A percentile compares a stretch with the other conserved stretches of the same genome.
Evolutionary conservation across 2,888 invertebrate species (phyloP).

Genomic region (Dorcus parallelipipedus): DNA sequence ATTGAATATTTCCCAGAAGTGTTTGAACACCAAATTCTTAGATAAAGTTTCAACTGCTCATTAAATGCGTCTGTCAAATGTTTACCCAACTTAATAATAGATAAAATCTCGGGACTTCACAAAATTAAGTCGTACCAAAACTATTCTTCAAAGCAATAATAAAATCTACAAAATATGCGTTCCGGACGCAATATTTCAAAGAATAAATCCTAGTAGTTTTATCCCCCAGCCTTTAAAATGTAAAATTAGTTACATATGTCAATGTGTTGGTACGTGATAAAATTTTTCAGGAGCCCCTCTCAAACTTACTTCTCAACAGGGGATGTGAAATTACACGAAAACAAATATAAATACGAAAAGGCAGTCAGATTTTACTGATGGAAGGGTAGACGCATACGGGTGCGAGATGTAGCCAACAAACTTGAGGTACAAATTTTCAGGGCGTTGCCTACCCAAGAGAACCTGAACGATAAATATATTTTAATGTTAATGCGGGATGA

Average conservation of each 20-base stretch:
- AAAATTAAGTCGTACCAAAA: no score
- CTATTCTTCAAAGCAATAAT: no score
- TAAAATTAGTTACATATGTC: background rate
- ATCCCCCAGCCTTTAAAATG: background rate
- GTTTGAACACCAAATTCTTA: no score
- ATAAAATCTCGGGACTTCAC: no score
- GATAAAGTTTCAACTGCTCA: no score
- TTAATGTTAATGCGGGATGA: background rate
- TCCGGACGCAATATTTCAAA: no score
- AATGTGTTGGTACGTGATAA: constrained; percentile 7
- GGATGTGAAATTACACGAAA: constrained; percentile 18
- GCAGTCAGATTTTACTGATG: constrained; percentile 15
- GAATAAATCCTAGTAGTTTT: no score
- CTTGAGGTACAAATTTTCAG: background rate
- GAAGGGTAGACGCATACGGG: constrained; percentile 1
- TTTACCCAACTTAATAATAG: no score
- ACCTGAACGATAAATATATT: background rate
- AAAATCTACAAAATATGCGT: no score
- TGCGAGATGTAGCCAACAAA: background rate
- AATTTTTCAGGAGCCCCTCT: constrained; percentile 5
- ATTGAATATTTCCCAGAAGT: no score
- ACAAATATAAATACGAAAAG: constrained; percentile 18
- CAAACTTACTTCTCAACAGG: constrained; percentile 12
- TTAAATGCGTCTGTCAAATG: no score
- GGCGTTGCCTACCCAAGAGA: background rate